These are phyloP conservation scores for Drosophila bunnanda DNA, from an alignment of 2,888 invertebrate species.

Conservation along the genomic window DNA sequence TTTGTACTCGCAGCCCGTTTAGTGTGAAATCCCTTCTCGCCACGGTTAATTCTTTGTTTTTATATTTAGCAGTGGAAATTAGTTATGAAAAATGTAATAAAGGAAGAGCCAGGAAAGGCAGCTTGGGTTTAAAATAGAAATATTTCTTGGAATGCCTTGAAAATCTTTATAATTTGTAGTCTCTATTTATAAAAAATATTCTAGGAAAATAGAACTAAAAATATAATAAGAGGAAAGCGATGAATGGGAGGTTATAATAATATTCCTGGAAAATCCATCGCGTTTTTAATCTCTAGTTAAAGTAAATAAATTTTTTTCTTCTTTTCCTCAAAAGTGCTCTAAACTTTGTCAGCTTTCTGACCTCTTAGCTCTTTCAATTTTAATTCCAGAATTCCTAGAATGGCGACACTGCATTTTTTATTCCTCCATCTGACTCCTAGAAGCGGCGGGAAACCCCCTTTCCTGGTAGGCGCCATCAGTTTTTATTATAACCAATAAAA, in stretches of 20 bases:
- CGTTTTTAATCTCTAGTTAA: not conserved
- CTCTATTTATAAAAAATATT: too few species aligned
- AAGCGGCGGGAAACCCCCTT: not conserved
- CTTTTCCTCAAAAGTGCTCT: not conserved
- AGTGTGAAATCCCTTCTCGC: slow-evolving; percentile 24
- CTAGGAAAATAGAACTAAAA: too few species aligned
- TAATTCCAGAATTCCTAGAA: slow-evolving; percentile 60
- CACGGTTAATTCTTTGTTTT: not conserved
- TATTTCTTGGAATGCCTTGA: not conserved
- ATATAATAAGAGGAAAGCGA: too few species aligned
- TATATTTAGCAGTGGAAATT: not conserved
- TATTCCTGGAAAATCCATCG: not conserved
- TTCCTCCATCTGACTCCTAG: not conserved
- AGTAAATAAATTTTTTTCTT: not conserved
- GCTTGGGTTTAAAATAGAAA: not conserved
- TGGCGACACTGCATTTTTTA: slow-evolving; percentile 42
- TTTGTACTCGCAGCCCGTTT: slow-evolving; percentile 1
- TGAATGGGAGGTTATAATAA: too few species aligned
- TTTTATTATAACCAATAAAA: slow-evolving; percentile 53
- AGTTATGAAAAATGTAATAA: too few species aligned
- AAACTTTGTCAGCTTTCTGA: not conserved
- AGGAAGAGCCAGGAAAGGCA: not conserved
- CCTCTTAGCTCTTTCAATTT: slow-evolving; percentile 40
- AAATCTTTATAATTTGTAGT: too few species aligned
- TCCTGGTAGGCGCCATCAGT: slow-evolving; percentile 34